Evolutionary conservation across 2,113 vertebrate genomes (phyloP), one percentile per base, ranked within the genome.

Genomic region (Melanostigma gelatinosum): DNA sequence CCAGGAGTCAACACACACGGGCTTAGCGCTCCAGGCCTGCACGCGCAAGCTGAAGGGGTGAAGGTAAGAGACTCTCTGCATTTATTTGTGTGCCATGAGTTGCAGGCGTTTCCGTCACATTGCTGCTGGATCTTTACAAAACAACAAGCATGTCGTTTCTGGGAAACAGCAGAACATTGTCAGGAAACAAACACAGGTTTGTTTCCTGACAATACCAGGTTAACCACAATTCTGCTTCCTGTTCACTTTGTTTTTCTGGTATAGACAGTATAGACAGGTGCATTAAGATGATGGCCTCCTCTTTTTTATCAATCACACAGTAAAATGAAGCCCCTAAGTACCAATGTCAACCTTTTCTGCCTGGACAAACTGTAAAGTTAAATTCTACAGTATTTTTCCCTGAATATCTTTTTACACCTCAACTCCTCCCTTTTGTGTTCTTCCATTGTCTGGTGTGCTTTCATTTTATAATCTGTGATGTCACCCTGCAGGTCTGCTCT

Each of bases 41-140:
- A 98, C 0, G 96, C 98, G 0, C 95, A 96, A 77, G 93, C 98
- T 0, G 98, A 99, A 73, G 98, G 98, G 0, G 96, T 97, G 76
- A 99, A 99, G 96, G 98, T 98, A 65, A 4, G 77, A 54, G 5
- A 38, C 7, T 32, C 6, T 27, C 10, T 50, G 22, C 29, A 5
- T 38, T 22, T n/a, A 6, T 64, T 24, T 54, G 0, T 24, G 10
- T 52, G 36, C 57, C 55, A 48, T 24, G n/a, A 20, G 62, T 29
- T 55, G 42, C 52, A 65, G 44, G 20, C 1, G 48, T 48, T 86
- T 38, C 29, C n/a, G 57, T 22, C 6, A 27, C 0, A 2, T 62
- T 40, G 20, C 52, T 63, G 12, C 57, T 58, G 68, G 48, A 34
- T 61, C 42, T 58, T 65, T 13, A 60, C 67, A 75, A 22, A 83